Conservation (phyloP, 2,113 vertebrate species). For the Ceyx margarethae region DNA sequence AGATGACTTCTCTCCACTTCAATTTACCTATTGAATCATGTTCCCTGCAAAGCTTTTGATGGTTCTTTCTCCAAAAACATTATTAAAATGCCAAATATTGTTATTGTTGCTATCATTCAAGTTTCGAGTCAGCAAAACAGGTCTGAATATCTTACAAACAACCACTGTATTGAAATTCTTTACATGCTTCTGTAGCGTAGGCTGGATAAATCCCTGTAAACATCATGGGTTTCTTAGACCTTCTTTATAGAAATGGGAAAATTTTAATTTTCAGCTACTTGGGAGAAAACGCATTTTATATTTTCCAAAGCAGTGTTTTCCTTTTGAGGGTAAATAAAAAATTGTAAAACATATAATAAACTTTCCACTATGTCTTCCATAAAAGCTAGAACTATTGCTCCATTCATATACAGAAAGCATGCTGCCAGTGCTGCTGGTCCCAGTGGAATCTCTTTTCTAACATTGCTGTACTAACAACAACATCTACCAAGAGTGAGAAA, state of each 20-base stretch:
- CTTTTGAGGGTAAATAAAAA: neutral
- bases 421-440: neutral
- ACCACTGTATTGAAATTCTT: constrained; percentile 6
- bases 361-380: neutral
- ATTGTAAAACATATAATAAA: neutral
- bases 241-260: neutral
- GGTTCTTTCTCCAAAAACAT: neutral
- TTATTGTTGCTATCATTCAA: neutral
- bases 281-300: neutral
- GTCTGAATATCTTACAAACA: neutral
- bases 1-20: neutral
- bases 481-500: neutral
- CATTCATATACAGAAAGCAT: neutral
- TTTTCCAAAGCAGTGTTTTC: neutral
- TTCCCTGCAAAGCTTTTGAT: neutral
- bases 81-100: neutral
- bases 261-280: neutral
- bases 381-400: neutral
- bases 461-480: neutral
- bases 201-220: neutral
- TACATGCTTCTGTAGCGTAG: neutral
- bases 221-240: neutral
- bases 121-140: neutral
- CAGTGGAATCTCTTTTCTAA: neutral
- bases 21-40: neutral